Conservation (phyloP, 2,113 vertebrate species). For the Coreoperca whiteheadi region DNA sequence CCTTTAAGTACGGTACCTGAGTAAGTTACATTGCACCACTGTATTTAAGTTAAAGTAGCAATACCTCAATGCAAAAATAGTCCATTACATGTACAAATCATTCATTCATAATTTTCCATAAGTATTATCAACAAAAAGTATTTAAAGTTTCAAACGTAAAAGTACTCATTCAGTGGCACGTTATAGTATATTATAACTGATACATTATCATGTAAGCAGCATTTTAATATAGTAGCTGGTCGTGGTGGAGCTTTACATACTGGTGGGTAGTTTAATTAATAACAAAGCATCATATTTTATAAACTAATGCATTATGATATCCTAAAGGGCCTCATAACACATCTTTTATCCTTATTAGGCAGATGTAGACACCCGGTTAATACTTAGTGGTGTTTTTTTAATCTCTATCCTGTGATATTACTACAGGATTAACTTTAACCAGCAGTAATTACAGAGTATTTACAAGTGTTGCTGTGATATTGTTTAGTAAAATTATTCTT, state of each 20-base stretch:
- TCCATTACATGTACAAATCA: neutral
- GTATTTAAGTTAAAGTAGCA: neutral
- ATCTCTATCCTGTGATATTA: neutral
- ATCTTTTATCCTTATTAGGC: too few relatives aligned
- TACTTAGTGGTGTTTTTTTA: neutral
- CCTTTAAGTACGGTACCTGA: neutral
- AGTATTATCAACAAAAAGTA: neutral
- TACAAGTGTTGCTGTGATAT: neutral
- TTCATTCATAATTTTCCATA: neutral
- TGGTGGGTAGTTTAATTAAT: neutral
- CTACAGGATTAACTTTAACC: neutral
- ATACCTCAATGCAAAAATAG: neutral
- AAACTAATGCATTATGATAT: neutral
- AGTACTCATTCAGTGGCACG: neutral
- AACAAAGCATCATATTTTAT: neutral
- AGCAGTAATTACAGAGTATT: neutral
- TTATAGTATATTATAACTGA: neutral
- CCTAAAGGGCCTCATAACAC: neutral
- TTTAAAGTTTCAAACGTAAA: neutral
- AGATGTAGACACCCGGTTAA: neutral
- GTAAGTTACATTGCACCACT: neutral
- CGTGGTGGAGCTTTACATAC: neutral
- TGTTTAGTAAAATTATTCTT: neutral
- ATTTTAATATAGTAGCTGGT: neutral
- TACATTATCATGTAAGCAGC: neutral